Evolutionary conservation across 1,140 invertebrate species (phyloP), one percentile per base, ranked within the genome.

Genomic region (Helicoverpa armigera): DNA sequence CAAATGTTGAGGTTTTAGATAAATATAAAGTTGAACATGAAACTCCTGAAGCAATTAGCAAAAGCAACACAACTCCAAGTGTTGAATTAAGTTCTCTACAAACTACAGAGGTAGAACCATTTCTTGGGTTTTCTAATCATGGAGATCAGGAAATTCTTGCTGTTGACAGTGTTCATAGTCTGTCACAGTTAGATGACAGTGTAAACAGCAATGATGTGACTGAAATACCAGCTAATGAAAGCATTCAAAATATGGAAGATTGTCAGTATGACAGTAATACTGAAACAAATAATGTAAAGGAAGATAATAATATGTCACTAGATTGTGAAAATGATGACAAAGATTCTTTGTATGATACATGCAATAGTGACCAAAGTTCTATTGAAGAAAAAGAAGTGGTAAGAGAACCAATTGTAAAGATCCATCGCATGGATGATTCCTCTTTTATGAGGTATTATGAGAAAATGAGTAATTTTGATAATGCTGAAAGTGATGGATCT

Each of bases 361-460:
- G 84, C 63, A 74, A 82, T 53, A 87, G 81, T 85, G 87, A 84
- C 43, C 56, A 83, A 82, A 69, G 53, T 48, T 63, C 61, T 48
- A 60, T 50, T 79, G 51, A 80, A 73, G 29, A 80, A 69, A 53
- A 82, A 11, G 50, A 31, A 63, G 48, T 69, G 48, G 23, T 73
- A n/a, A 88, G 81, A 69, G 72, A 87, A 79, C 87, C 87, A 13
- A 18, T 88, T 78, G 86, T 94, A 61, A 51, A 79, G 18, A 56
- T 94, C 14, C 82, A 90, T 53, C 90, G 69, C 87, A 82, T 93
- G 73, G 85, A 86, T 88, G 82, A 90, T 78, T 88, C 88, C 31
- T 16, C 88, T 74, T 88, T 92, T 69, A 48, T 88, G 3, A 91
- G 89, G 73, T 92, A 90, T 86, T 88, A 85, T 81, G 70, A 85